phyloP scores from a whole-genome alignment of 2,888 invertebrate genomes.

The Pseudococcus viburni region DNA sequence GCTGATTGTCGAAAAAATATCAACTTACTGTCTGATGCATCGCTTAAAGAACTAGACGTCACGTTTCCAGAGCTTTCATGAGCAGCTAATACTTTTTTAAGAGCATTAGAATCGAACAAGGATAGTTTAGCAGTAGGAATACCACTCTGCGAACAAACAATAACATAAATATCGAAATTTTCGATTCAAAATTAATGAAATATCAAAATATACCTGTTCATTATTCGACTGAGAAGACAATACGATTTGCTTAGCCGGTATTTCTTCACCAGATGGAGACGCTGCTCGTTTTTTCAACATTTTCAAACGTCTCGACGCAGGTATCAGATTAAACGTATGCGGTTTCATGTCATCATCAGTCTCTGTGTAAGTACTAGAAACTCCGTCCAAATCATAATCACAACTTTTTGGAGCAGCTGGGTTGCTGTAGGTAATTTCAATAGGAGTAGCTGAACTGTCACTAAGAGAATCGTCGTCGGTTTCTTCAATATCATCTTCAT shows the following conservation, averaged over 20 bases:
- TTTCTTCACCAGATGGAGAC: conserved; percentile 10
- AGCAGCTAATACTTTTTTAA: conserved; percentile 16
- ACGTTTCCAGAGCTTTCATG: background rate
- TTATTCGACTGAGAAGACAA: background rate
- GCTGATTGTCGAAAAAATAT: background rate
- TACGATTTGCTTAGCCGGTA: background rate
- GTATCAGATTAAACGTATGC: conserved; percentile 56
- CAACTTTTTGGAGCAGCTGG: conserved; percentile 19
- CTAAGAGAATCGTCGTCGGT: conserved; percentile 24
- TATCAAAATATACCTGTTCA: conserved; percentile 17
- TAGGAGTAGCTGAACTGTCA: conserved; percentile 23
- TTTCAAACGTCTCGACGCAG: conserved; percentile 58
- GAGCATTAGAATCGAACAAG: background rate
- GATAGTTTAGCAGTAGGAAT: background rate
- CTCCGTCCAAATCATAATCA: background rate
- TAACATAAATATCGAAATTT: background rate
- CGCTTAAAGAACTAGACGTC: background rate
- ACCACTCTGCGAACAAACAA: background rate
- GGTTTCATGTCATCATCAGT: conserved; percentile 45
- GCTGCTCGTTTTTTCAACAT: conserved; percentile 56
- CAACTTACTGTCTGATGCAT: conserved; percentile 9
- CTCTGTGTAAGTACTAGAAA: conserved; percentile 10
- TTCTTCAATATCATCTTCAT: background rate
- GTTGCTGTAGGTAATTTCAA: conserved; percentile 15
- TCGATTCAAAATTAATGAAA: background rate